phyloP scores from a whole-genome alignment of 2,888 invertebrate genomes.

The Oscheius sp. region DNA sequence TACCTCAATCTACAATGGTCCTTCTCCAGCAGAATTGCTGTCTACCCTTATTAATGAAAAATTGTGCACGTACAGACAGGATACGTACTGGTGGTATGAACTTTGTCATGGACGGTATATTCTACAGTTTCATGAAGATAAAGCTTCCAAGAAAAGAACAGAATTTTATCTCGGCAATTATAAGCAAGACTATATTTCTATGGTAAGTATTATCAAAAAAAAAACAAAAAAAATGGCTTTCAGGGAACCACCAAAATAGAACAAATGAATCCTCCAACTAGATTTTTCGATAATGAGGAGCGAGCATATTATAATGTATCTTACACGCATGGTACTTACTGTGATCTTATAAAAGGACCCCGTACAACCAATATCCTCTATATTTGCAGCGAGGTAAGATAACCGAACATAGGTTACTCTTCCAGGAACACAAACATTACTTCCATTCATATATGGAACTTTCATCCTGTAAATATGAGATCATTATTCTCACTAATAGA shows the following conservation, averaged over 20 bases:
- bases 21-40: conserved; percentile 8
- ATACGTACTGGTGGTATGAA: conserved; percentile 71
- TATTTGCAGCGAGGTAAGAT: conserved; percentile 58
- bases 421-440: neutral
- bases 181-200: conserved; percentile 35
- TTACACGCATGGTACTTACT: conserved; percentile 86
- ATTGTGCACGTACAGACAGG: conserved; percentile 69
- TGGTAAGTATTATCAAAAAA: conserved; percentile 30
- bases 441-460: conserved; percentile 30
- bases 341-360: conserved; percentile 82
- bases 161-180: conserved; percentile 69
- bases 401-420: neutral
- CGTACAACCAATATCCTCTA: conserved; percentile 60
- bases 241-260: conserved; percentile 6
- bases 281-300: conserved; percentile 81
- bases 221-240: neutral
- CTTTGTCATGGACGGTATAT: conserved; percentile 76
- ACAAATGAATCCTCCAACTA: conserved; percentile 55
- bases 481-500: conserved; percentile 84
- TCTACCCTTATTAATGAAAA: conserved; percentile 39
- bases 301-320: conserved; percentile 84
- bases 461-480: conserved; percentile 91
- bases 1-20: neutral
- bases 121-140: conserved; percentile 92
- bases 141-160: conserved; percentile 76